phyloP scores from a whole-genome alignment of 2,888 invertebrate genomes.

The Plebejus melissa region DNA sequence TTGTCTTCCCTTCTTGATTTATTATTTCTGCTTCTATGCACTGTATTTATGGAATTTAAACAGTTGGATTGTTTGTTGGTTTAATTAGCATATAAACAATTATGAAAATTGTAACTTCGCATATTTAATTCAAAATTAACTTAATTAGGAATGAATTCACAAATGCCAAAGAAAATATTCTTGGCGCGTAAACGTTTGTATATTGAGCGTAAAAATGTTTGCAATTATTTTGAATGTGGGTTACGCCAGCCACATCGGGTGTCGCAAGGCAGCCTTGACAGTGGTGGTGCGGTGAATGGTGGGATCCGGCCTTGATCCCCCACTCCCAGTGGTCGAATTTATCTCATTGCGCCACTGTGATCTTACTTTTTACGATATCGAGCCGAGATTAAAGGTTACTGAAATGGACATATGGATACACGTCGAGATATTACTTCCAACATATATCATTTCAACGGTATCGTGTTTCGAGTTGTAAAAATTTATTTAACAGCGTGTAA shows the following conservation, averaged over 20 bases:
- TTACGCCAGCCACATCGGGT: conserved; percentile 43
- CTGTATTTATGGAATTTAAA: background rate
- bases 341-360: conserved; percentile 33
- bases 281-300: conserved; percentile 71
- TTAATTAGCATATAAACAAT: background rate
- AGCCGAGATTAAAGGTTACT: conserved; percentile 1
- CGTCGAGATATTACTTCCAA: background rate
- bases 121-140: background rate
- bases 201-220: conserved; percentile 19
- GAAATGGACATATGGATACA: background rate
- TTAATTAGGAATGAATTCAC: background rate
- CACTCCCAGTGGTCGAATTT: conserved; percentile 52
- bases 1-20: too few relatives aligned
- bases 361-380: conserved; percentile 13
- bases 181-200: background rate
- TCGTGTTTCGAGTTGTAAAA: conserved; percentile 9
- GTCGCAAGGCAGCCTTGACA: conserved; percentile 74
- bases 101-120: background rate
- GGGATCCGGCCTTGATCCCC: conserved; percentile 74
- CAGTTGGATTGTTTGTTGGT: background rate
- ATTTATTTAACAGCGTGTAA: background rate
- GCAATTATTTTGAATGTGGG: conserved; percentile 32
- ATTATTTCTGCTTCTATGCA: too few relatives aligned
- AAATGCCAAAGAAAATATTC: background rate
- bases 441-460: conserved; percentile 10